phyloP scores from a whole-genome alignment of 2,797 vertebrate genomes.

The Pangasius mekongensis region DNA sequence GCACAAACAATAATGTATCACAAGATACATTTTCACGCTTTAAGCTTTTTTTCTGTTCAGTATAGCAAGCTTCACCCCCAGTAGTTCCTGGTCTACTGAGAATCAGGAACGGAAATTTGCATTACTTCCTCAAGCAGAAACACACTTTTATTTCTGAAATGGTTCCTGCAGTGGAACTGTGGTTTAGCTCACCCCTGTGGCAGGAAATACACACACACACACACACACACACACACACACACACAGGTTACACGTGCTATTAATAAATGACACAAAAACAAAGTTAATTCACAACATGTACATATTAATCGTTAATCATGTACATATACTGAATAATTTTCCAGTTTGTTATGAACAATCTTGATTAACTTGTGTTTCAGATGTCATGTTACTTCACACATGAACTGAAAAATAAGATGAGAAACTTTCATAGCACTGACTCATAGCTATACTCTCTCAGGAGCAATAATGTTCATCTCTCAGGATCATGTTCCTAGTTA shows the following conservation, averaged over 20 bases:
- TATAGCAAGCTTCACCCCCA: neutral
- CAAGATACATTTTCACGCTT: neutral
- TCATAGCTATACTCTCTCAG: neutral
- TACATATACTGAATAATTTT: neutral
- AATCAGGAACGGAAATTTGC: constrained; percentile 15
- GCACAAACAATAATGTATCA: neutral
- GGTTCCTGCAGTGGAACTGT: constrained; percentile 10
- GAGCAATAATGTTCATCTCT: neutral
- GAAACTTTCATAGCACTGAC: neutral
- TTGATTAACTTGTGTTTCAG: neutral
- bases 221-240: neutral
- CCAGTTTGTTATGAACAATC: neutral
- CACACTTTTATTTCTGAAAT: constrained; percentile 10
- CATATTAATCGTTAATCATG: neutral
- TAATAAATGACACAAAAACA: neutral
- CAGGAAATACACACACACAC: constrained; percentile 7
- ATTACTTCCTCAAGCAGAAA: constrained; percentile 18
- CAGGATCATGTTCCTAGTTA: neutral
- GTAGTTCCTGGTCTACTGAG: constrained; percentile 32
- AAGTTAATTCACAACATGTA: neutral
- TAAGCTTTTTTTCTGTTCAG: neutral
- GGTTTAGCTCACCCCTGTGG: neutral
- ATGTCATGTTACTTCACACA: neutral
- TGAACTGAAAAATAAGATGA: neutral
- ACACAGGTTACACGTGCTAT: neutral